These are phyloP conservation scores for Cirrhinus molitorella DNA, from an alignment of 2,797 vertebrate species.

Conservation along the genomic window DNA sequence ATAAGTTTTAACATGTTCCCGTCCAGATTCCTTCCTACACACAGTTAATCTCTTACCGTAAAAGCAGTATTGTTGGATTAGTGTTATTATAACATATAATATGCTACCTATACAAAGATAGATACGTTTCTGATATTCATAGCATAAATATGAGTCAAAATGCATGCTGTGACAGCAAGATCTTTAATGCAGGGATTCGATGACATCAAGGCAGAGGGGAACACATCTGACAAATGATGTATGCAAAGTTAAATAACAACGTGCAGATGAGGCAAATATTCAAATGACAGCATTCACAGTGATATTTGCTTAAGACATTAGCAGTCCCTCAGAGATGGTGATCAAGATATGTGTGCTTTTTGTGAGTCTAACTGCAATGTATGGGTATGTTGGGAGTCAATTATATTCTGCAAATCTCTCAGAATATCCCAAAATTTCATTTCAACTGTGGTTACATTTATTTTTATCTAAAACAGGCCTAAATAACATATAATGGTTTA, in stretches of 20 bases:
- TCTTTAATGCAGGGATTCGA: constrained; percentile 29
- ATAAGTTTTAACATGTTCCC: not conserved
- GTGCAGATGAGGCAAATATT: constrained; percentile 50
- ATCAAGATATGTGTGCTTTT: not conserved
- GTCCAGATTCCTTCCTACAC: not conserved
- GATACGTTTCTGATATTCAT: not conserved
- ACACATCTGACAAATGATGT: constrained; percentile 41
- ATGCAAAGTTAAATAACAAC: constrained; percentile 34
- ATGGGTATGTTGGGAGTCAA: constrained; percentile 1
- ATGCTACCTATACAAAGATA: not conserved
- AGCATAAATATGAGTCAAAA: constrained; percentile 18
- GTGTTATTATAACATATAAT: not conserved
- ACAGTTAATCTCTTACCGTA: not conserved
- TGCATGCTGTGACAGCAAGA: constrained; percentile 27
- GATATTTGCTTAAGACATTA: constrained; percentile 54
- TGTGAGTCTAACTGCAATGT: not conserved
- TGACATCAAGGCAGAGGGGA: constrained; percentile 34
- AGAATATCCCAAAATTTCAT: not conserved
- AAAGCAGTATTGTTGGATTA: constrained; percentile 1
- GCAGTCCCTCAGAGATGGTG: constrained; percentile 23
- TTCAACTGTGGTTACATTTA: constrained; percentile 1
- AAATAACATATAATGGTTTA: constrained; percentile 8
- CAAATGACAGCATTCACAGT: constrained; percentile 56
- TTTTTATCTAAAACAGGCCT: constrained; percentile 18
- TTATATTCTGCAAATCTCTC: not conserved